Evolutionary conservation across 2,113 vertebrate species (phyloP), one percentile per base, ranked within the genome.

Genomic region (Anolis carolinensis): DNA sequence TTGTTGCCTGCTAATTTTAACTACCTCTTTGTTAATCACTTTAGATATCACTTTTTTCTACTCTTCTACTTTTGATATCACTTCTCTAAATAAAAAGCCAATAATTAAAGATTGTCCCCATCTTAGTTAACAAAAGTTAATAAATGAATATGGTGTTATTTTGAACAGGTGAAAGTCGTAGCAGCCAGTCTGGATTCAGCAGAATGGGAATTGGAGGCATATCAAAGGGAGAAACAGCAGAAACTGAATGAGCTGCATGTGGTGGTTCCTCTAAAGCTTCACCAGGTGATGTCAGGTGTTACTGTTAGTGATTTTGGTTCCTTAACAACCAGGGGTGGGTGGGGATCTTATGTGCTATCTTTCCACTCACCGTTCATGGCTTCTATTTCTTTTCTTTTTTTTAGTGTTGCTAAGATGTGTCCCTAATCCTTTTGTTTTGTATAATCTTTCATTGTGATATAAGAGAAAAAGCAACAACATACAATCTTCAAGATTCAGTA

Each of bases 191-290:
- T 97, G 70, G 93, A 95, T 7, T 89, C 86, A 0, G 95, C 95
- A 1, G 96, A 97, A 84, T 94, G 80, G 1, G 96, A 97, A 20
- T 89, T 99, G 87, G 98, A 99, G 89, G 93, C 96, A 27, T 96
- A 98, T 82, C 96, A 98, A 82, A 94, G 96, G 86, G 98, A 99
- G 94, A 98, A 98, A 82, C 98, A 98, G 93, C 97, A 97, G 93
- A 97, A 91, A 80, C 89, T 99, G 30, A 98, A 99, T 25, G 97
- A 98, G 18, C 92, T 99, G 7, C 93, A 97, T 59, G 97, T 98
- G 65, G 97, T 95, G 71, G 95, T 99, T 39, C 97, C 98, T 25
- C 94, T 99, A 77, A 96, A 97, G 88, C 95, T 98, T n/a, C 97
- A 98, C 82, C 99, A 99, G 98, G 98, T 99, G 91, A 94, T 34